Evolutionary conservation across 2,797 vertebrate species (phyloP), one percentile per base, ranked within the genome.

Genomic region (Poecilia picta): DNA sequence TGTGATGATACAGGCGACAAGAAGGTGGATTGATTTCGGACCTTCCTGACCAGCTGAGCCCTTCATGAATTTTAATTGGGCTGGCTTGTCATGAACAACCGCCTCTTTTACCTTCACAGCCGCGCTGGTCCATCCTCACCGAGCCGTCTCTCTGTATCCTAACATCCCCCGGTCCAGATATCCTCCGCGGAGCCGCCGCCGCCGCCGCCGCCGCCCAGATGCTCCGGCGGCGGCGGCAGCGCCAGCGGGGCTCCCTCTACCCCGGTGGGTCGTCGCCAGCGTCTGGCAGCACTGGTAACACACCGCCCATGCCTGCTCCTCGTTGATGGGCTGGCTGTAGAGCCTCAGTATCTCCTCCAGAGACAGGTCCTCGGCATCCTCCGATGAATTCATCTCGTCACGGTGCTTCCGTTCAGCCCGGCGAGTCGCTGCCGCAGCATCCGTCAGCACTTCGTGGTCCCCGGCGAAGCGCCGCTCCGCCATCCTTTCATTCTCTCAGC

Each of bases 291-390:
- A 96, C 91, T 99, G 98, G 92, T 96, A 98, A 80, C 98, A 99
- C 77, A 99, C 98, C 79, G 98, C 98, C 98, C 98, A 99, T 72
- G 98, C 98, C 95, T 99, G 98, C 94, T 99, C 98, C 93, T 99
- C 98, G 77, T 98, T 99, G 93, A 99, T 97, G 94, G 98, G 98
- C 95, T 98, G 98, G 85, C 93, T 96, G 85, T 99, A 99, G 2
- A 98, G 96, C 83, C 85, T 88, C 76, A 99, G 93, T 77, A 99
- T 98, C 88, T 98, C 94, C 81, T 96, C 97, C 94, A 99, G 86
- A 23, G 95, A 95, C 82, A 98, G 96, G 64, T 95, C 93, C 72
- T 96, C 91, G 2, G 91, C 85, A 2, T 88, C 91, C 78, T 87
- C 91, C 82, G 87, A 8, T 20, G 90, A 72, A 77, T 83, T 90